phyloP scores from a whole-genome alignment of 2,113 vertebrate genomes.

The Petaurus breviceps region DNA sequence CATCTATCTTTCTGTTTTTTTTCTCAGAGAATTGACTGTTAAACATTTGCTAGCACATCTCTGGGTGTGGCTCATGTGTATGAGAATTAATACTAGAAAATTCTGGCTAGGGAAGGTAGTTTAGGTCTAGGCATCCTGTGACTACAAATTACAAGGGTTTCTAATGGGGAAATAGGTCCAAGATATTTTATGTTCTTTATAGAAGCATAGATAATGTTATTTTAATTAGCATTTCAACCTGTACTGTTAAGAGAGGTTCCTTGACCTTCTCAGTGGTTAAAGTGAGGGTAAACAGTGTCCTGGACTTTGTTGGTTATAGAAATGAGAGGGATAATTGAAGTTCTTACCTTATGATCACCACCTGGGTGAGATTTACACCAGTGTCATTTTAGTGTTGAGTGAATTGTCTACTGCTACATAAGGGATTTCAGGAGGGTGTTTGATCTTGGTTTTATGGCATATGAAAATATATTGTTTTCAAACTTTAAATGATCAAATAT shows the following conservation, averaged over 20 bases:
- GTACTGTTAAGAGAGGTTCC: not conserved
- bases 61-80: too few species aligned
- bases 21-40: not conserved
- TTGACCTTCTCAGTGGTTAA: not conserved
- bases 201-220: not conserved
- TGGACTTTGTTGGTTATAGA: not conserved
- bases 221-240: not conserved
- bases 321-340: not conserved
- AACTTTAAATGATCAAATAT: not conserved
- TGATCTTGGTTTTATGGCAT: not conserved
- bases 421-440: not conserved
- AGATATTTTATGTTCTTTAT: not conserved
- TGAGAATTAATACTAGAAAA: not conserved
- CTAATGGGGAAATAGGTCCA: too few species aligned
- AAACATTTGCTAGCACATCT: not conserved
- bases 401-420: not conserved
- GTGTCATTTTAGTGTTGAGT: not conserved
- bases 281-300: not conserved
- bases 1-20: too few species aligned
- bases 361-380: not conserved
- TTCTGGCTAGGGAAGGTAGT: not conserved
- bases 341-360: not conserved
- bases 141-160: too few species aligned
- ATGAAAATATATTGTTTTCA: not conserved
- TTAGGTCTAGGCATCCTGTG: not conserved